These are phyloP conservation scores for Hydractinia symbiolongicarpus DNA, from an alignment of 30 jellyfish, hydroid and myxozoan species.

Conservation along the genomic window DNA sequence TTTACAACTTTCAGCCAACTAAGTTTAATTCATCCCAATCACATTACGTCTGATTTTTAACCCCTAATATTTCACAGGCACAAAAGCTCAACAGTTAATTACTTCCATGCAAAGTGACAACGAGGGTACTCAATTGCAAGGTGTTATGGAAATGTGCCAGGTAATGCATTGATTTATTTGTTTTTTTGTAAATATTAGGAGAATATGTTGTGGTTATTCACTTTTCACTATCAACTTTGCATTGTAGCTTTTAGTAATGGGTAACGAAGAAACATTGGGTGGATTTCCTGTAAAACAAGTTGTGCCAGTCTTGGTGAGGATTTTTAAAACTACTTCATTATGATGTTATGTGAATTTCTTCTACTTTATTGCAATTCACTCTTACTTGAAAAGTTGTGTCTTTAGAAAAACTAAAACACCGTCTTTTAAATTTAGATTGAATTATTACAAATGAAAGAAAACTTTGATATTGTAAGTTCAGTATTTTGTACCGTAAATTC, in stretches of 20 bases:
- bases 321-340: neutral
- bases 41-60: too few relatives aligned
- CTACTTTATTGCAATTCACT: too few relatives aligned
- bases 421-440: too few relatives aligned
- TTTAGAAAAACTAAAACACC: neutral
- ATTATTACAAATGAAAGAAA: neutral
- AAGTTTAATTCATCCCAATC: too few relatives aligned
- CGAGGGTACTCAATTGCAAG: conserved; percentile 89
- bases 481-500: too few relatives aligned
- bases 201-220: too few relatives aligned
- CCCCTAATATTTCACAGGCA: conserved; percentile 34
- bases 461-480: neutral
- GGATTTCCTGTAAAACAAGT: conserved; percentile 98
- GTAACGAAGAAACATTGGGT: conserved; percentile 95
- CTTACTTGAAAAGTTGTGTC: too few relatives aligned
- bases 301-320: conserved; percentile 86
- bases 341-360: neutral
- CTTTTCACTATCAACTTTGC: neutral
- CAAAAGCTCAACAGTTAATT: conserved; percentile 91
- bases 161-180: conserved; percentile 5
- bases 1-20: too few relatives aligned
- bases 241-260: conserved; percentile 89
- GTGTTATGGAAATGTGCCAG: conserved; percentile 99
- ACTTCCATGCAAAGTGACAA: conserved; percentile 95
- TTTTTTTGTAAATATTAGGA: neutral